phyloP scores from a whole-genome alignment of 2,113 vertebrate genomes.

The Triplophysa siluroides region DNA sequence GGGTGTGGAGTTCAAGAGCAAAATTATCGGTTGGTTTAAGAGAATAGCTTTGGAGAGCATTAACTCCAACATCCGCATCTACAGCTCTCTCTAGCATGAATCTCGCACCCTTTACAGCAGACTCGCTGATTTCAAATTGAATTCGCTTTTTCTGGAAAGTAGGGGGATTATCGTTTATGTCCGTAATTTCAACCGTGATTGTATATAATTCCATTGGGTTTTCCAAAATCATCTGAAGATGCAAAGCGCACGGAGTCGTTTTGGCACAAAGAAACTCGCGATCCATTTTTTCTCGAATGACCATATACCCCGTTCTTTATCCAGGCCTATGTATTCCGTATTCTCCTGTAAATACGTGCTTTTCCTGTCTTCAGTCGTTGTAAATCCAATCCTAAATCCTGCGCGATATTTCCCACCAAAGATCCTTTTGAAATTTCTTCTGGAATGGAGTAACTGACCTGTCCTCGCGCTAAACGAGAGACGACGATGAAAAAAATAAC shows the following conservation, averaged over 20 bases:
- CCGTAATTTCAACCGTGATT: slow-evolving; percentile 70
- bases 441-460: slow-evolving; percentile 68
- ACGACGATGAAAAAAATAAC: slow-evolving; percentile 37
- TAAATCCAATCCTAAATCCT: slow-evolving; percentile 68
- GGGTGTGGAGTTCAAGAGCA: slow-evolving; percentile 49
- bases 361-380: slow-evolving; percentile 65
- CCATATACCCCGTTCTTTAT: slow-evolving; percentile 63
- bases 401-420: slow-evolving; percentile 73
- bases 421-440: slow-evolving; percentile 75
- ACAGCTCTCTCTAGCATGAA: slow-evolving; percentile 72
- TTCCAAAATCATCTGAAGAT: slow-evolving; percentile 75
- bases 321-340: slow-evolving; percentile 65
- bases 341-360: slow-evolving; percentile 62
- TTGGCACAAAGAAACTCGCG: slow-evolving; percentile 75
- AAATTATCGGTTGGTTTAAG: slow-evolving; percentile 69
- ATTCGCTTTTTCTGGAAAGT: slow-evolving; percentile 66
- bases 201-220: slow-evolving; percentile 75
- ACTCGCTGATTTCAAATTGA: slow-evolving; percentile 73
- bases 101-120: slow-evolving; percentile 58
- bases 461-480: slow-evolving; percentile 46
- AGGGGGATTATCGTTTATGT: slow-evolving; percentile 78
- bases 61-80: slow-evolving; percentile 73
- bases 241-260: slow-evolving; percentile 62
- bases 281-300: slow-evolving; percentile 76
- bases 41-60: slow-evolving; percentile 70